phyloP scores from a whole-genome alignment of 2,797 vertebrate genomes.

The Nasua narica region DNA sequence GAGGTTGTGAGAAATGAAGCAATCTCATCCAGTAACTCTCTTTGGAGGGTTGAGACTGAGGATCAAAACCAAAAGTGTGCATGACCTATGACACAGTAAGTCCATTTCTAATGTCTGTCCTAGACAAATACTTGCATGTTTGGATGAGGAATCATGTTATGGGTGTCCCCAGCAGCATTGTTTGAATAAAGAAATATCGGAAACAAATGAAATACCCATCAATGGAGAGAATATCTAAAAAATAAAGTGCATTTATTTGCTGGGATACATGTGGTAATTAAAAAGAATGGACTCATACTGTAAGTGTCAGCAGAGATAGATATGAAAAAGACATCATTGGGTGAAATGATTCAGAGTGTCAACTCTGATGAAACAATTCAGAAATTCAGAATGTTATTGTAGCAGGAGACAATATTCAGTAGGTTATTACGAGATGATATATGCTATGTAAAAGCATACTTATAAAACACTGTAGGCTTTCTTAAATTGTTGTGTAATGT shows the following conservation, averaged over 20 bases:
- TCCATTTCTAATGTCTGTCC: not conserved
- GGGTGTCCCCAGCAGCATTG: not conserved
- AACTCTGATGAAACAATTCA: not conserved
- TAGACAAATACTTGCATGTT: not conserved
- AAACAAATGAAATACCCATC: not conserved
- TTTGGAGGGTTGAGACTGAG: not conserved
- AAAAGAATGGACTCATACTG: not conserved
- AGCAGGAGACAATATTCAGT: not conserved
- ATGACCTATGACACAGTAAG: not conserved
- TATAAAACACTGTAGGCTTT: not conserved
- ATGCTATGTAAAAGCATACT: not conserved
- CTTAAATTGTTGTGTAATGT: not conserved
- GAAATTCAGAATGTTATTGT: not conserved
- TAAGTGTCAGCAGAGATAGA: not conserved
- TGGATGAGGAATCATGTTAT: not conserved
- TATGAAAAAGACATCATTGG: not conserved
- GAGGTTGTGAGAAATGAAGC: not conserved
- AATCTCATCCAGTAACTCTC: not conserved
- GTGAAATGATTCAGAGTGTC: not conserved
- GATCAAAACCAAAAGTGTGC: not conserved
- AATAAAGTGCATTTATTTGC: not conserved
- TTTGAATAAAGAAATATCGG: not conserved
- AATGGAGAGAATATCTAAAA: conserved; percentile 4
- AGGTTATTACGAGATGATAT: not conserved
- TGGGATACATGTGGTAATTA: not conserved